phyloP scores from a whole-genome alignment of 2,113 vertebrate species.

The Pteropus alecto region DNA sequence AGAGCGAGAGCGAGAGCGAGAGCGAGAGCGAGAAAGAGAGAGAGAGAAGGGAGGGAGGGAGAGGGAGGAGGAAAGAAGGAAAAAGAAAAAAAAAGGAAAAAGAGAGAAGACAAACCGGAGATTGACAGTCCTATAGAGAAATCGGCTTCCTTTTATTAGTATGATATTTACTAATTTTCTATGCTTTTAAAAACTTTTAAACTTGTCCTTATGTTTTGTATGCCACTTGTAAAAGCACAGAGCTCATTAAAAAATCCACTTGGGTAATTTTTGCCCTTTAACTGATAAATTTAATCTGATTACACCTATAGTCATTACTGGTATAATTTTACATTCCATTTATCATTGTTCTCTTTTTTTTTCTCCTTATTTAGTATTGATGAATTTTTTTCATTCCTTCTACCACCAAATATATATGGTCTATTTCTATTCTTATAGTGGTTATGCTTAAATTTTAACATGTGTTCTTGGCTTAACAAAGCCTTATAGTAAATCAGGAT shows the following conservation, averaged over 20 bases:
- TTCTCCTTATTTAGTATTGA: not conserved
- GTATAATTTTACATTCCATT: not conserved
- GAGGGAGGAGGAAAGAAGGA: not conserved
- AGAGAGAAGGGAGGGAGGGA: not conserved
- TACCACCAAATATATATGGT: not conserved
- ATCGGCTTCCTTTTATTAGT: not conserved
- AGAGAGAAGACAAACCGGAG: not conserved
- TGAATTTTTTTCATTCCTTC: not conserved
- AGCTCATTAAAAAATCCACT: not conserved
- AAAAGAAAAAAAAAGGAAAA: not conserved
- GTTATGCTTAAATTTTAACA: not conserved
- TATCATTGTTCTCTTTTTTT: not conserved
- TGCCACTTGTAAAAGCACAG: not conserved
- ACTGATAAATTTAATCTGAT: not conserved
- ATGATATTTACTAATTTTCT: not conserved
- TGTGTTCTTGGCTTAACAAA: not conserved
- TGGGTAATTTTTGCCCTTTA: not conserved
- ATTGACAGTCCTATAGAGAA: not conserved
- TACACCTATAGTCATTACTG: not conserved
- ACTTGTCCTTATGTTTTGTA: constrained; percentile 8
- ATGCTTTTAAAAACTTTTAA: not conserved
- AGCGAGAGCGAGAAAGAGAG: not conserved
- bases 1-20: not conserved
- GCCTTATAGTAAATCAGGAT: not conserved
- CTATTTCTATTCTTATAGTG: not conserved